phyloP scores from a whole-genome alignment of 2,113 vertebrate genomes.

The Oryzias woworae region DNA sequence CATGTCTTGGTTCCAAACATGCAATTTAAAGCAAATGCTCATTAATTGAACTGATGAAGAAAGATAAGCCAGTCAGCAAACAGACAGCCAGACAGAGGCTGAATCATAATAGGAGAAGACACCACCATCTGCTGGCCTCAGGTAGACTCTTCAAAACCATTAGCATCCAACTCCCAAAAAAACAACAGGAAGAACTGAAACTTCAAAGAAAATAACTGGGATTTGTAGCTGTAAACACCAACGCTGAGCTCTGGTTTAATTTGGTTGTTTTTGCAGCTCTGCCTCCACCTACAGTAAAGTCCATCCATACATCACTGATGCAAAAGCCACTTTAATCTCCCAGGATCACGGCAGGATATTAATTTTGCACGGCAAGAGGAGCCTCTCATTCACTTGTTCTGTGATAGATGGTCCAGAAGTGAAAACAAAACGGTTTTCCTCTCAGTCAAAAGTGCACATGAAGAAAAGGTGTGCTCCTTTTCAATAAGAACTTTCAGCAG shows the following conservation, averaged over 20 bases:
- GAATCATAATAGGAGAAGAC: conserved; percentile 39
- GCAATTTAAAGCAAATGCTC: too few relatives aligned
- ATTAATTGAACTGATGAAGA: background rate
- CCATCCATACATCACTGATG: conserved; percentile 16
- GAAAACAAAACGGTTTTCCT: conserved; percentile 35
- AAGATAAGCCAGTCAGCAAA: conserved; percentile 3
- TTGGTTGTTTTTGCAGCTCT: conserved; percentile 1
- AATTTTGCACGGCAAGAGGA: conserved; percentile 20
- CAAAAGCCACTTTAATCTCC: conserved; percentile 26
- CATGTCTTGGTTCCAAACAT: too few relatives aligned
- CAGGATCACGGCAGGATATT: conserved; percentile 17
- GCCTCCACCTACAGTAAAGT: conserved; percentile 11
- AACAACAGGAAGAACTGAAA: background rate
- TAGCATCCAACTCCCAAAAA: too few relatives aligned
- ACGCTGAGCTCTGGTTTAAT: conserved; percentile 10
- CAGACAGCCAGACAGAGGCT: background rate
- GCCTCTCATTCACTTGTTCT: conserved; percentile 11
- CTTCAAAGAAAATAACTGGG: background rate
- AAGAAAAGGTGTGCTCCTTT: background rate
- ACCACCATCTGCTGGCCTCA: conserved; percentile 66
- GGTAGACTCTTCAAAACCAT: background rate
- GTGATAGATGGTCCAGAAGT: conserved; percentile 29
- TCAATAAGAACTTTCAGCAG: too few relatives aligned
- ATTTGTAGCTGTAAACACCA: conserved; percentile 2
- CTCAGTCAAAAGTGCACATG: conserved; percentile 4